Evolutionary conservation across 2,888 invertebrate genomes (phyloP), one percentile per base, ranked within the genome.

Genomic region (Podabrus alpinus): DNA sequence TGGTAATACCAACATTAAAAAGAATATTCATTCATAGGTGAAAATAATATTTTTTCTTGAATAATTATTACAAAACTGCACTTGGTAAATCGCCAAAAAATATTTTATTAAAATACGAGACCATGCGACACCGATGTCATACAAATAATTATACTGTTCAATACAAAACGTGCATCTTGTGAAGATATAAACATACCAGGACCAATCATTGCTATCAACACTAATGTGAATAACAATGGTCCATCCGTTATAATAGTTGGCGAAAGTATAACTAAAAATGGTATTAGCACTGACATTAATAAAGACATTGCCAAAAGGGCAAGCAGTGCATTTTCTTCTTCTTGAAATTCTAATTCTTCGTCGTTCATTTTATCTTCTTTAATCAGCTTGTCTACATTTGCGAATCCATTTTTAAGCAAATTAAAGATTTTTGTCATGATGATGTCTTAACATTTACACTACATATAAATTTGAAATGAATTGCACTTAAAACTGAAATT

Each of bases 251-350:
- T 67, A n/a, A 84, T 66, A 24, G 79, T 75, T 1, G 83, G 83
- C 9, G 81, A 81, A 60, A 81, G 74, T 69, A 83, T 77, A 60
- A 83, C 75, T 67, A 82, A 24, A 69, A 82, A 79, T 59, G 83
- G 83, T 71, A 83, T 71, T 68, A 82, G 60, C 11, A 83, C 78
- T 5, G 83, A 82, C 66, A 83, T 68, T 71, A 82, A 76, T 45
- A 83, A 75, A 15, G 81, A 82, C 15, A 84, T 75, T 64, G 81
- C 74, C 68, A 84, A 75, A 69, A 83, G 76, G n/a, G 81, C 74
- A 16, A 82, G 66, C 24, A 83, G 74, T n/a, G 81, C 79, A 25
- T 82, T 79, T 71, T 84, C 82, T 66, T 83, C 83, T 75, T 81
- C 79, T 13, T 76, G 59, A 59, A 75, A 69, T 17, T 67, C 59